A percentile compares a stretch with the other conserved stretches of the same genome.
Conservation (phyloP, 2,113 vertebrate species). For the Cebus imitator region DNA sequence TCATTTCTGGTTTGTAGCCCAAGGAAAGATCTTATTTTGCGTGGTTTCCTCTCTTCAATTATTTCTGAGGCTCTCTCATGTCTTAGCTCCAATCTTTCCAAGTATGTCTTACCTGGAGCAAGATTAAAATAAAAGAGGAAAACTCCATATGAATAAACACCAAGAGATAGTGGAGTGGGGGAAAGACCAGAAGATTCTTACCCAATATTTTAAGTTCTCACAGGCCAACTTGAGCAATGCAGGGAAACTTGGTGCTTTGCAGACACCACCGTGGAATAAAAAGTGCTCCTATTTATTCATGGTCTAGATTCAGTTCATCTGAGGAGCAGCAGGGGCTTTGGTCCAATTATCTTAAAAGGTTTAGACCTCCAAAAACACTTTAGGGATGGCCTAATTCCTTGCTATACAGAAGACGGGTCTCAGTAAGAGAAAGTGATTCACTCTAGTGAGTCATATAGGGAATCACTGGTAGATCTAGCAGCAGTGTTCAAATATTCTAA, state of each 20-base stretch:
- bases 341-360: background rate
- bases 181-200: background rate
- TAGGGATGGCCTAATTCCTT: background rate
- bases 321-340: background rate
- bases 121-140: background rate
- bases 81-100: background rate
- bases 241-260: background rate
- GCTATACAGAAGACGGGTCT: background rate
- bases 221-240: background rate
- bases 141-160: background rate
- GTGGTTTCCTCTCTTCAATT: background rate
- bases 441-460: background rate
- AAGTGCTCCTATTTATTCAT: background rate
- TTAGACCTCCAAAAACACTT: background rate
- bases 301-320: background rate
- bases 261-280: background rate
- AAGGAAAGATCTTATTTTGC: constrained; percentile 9
- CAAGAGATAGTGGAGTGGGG: background rate
- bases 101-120: background rate
- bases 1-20: background rate
- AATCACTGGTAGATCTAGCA: background rate
- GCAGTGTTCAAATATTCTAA: background rate
- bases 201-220: background rate
- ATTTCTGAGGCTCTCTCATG: background rate
- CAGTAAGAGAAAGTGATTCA: background rate